Evolutionary conservation across 2,888 invertebrate species (phyloP).

Genomic region (Chaitophorus viminalis): DNA sequence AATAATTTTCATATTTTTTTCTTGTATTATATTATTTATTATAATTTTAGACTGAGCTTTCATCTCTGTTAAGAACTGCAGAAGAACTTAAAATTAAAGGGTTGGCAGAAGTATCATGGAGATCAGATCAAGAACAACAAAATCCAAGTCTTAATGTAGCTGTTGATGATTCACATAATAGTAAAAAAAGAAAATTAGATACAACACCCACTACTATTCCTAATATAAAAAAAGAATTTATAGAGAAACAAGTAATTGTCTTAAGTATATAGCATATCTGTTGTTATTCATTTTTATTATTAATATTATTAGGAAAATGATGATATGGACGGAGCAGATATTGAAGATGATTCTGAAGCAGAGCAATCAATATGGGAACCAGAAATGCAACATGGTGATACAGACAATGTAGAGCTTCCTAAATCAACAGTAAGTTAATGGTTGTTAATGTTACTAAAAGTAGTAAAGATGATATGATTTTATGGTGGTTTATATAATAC

Average conservation of each 20-base stretch:
- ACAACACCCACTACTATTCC: conserved; percentile 12
- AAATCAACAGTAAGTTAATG: conserved; percentile 34
- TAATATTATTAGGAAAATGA: conserved; percentile 55
- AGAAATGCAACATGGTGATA: conserved; percentile 59
- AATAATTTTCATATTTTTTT: neutral
- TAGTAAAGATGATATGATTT: no score
- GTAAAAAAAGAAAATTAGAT: conserved; percentile 55
- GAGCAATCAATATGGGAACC: conserved; percentile 63
- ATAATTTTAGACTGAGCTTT: conserved; percentile 80
- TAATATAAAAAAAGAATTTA: conserved; percentile 47
- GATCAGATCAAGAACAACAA: conserved; percentile 67
- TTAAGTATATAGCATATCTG: neutral
- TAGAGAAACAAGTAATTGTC: conserved; percentile 37
- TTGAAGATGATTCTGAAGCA: conserved; percentile 61
- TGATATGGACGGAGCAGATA: conserved; percentile 61
- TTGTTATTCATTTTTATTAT: conserved; percentile 15
- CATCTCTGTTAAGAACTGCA: conserved; percentile 88
- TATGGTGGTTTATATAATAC: no score
- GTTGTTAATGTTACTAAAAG: neutral
- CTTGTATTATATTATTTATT: conserved; percentile 21
- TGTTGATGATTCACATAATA: conserved; percentile 35
- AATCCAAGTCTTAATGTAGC: conserved; percentile 63
- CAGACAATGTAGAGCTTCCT: conserved; percentile 43
- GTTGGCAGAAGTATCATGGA: conserved; percentile 89
- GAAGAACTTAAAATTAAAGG: conserved; percentile 93